A percentile compares a stretch with the other conserved stretches of the same genome.
phyloP scores from a whole-genome alignment of 2,113 vertebrate genomes.

The Chiloscyllium plagiosum region DNA sequence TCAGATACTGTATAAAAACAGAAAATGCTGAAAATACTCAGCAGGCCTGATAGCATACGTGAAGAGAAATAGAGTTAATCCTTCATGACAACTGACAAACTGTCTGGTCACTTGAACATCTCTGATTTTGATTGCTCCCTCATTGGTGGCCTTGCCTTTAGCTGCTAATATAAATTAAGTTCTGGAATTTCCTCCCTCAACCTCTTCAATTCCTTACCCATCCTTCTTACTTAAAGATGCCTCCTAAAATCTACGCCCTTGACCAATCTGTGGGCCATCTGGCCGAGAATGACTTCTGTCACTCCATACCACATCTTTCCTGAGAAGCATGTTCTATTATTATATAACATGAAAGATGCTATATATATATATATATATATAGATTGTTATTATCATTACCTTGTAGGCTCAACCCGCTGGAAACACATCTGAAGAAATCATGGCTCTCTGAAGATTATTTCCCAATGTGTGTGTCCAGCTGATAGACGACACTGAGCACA shows the following conservation, averaged over 20 bases:
- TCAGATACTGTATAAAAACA: not conserved
- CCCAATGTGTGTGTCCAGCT: not conserved
- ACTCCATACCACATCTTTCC: not conserved
- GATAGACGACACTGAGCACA: not conserved
- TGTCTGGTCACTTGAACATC: not conserved
- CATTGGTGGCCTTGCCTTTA: not conserved
- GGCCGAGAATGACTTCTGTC: not conserved
- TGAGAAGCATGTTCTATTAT: not conserved
- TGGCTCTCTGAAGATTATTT: not conserved
- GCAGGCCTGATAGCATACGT: too few species aligned
- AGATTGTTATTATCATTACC: not conserved
- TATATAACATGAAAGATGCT: not conserved
- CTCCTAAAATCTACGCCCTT: not conserved
- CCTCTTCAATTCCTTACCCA: not conserved
- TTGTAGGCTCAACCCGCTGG: not conserved
- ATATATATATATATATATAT: not conserved
- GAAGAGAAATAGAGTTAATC: not conserved
- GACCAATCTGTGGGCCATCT: not conserved
- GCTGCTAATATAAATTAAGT: not conserved
- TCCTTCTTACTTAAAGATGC: not conserved
- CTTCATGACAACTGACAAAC: not conserved
- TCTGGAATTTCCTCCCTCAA: not conserved
- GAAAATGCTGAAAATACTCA: too few species aligned
- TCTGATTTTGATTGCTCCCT: not conserved
- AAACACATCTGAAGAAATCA: not conserved